Conservation (phyloP, 92 coral and sea anemone genomes). For the Palythoa caribaeorum region DNA sequence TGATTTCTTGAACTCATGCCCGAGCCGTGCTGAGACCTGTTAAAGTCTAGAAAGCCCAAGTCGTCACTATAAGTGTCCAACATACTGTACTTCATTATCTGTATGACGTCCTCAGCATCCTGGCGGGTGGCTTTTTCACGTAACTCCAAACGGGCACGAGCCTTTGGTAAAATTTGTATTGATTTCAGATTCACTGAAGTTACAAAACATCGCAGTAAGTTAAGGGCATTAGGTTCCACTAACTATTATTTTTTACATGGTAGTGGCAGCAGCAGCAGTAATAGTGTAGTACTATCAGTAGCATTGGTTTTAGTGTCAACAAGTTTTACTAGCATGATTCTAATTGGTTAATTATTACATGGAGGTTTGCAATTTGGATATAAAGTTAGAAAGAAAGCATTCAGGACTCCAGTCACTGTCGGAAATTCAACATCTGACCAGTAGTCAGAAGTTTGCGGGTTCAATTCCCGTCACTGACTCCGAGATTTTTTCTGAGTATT, state of each 20-base stretch:
- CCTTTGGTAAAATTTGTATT: constrained; percentile 46
- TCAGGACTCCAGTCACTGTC: too few relatives aligned
- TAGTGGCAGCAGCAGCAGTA: background rate
- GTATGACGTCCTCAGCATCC: constrained; percentile 93
- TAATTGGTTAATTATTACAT: too few relatives aligned
- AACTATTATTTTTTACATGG: background rate
- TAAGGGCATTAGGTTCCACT: background rate
- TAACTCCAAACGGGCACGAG: constrained; percentile 94
- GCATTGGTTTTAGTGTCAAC: too few relatives aligned
- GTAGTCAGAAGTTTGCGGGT: too few relatives aligned
- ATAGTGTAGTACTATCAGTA: too few relatives aligned
- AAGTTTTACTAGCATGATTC: too few relatives aligned
- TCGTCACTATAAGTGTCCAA: constrained; percentile 93
- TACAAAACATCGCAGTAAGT: background rate
- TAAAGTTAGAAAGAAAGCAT: too few relatives aligned
- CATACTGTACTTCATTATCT: constrained; percentile 93
- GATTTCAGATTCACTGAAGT: background rate
- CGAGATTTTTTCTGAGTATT: too few relatives aligned
- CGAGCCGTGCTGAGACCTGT: constrained; percentile 96
- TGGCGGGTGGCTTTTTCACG: constrained; percentile 92
- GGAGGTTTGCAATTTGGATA: too few relatives aligned
- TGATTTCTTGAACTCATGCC: constrained; percentile 96
- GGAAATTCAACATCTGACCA: too few relatives aligned
- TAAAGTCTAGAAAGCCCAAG: constrained; percentile 88
- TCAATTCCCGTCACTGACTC: too few relatives aligned